A percentile compares a stretch with the other conserved stretches of the same genome.
phyloP scores from a whole-genome alignment of 2,113 vertebrate species.

The Pterocles gutturalis region DNA sequence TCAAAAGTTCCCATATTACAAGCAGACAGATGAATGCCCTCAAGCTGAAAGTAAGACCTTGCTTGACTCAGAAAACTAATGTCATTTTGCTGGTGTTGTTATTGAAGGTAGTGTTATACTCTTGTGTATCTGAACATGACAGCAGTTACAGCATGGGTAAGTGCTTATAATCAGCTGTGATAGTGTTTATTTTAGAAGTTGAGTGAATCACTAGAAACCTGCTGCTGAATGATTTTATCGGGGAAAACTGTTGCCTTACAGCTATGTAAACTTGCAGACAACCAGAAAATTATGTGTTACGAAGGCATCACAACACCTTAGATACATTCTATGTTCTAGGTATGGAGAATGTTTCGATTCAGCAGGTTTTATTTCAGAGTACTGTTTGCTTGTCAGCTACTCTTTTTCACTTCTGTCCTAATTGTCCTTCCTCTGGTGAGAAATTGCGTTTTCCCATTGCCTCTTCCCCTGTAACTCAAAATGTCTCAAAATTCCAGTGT shows the following conservation, averaged over 20 bases:
- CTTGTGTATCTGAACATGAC: slow-evolving; percentile 40
- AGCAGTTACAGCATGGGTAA: slow-evolving; percentile 25
- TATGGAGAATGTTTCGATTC: background rate
- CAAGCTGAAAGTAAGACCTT: slow-evolving; percentile 54
- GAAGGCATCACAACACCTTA: background rate
- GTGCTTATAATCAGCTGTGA: slow-evolving; percentile 50
- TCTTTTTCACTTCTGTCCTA: background rate
- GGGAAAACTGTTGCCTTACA: slow-evolving; percentile 10
- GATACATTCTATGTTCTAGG: background rate
- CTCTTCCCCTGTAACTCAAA: background rate
- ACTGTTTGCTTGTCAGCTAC: background rate
- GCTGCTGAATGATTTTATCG: slow-evolving; percentile 8
- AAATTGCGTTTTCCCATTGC: background rate
- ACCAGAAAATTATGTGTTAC: background rate
- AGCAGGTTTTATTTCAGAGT: background rate
- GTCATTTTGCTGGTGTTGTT: slow-evolving; percentile 14
- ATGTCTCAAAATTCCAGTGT: background rate
- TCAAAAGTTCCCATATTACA: slow-evolving; percentile 34
- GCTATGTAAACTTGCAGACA: slow-evolving; percentile 8
- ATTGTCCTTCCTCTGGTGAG: background rate
- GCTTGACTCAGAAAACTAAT: slow-evolving; percentile 49
- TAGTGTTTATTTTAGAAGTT: slow-evolving; percentile 22
- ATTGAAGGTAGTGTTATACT: slow-evolving; percentile 6
- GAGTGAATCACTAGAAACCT: slow-evolving; percentile 30
- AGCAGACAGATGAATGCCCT: slow-evolving; percentile 53